Base-by-base conservation (phyloP, 2,113 vertebrate genomes). In the Scomber scombrus region DNA sequence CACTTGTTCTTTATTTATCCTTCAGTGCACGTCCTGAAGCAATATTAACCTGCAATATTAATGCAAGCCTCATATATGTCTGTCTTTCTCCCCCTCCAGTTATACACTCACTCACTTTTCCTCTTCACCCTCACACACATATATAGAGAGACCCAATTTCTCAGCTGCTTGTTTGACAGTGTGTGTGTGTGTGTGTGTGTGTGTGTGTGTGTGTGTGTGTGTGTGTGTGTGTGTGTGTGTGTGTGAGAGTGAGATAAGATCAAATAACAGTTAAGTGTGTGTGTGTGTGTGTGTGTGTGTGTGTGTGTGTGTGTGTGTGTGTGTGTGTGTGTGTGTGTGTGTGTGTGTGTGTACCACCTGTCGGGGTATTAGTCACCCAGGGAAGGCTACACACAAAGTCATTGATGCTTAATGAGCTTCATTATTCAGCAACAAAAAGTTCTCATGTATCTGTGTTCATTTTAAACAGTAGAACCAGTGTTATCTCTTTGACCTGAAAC, bases 341-440 rank as follows among this genome's bases (percentile, higher is more conserved):
- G 40, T 60, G 34, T 87, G 77, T 4, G 76, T 85, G 73, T 55
- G 58, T 26, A 62, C 68, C 89, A 87, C 76, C 85, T 88, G 91
- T 83, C 80, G 46, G 74, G 64, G 86, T 85, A 71, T 89, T 85
- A 81, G 55, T 86, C 83, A 86, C 58, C 51, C 54, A 66, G 60
- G 18, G 23, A 70, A 21, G 67, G 52, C 69, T 46, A 45, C 19
- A 47, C 69, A 47, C 69, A 50, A 18, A 74, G 55, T 16, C 52
- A 60, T 8, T 60, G 80, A 51, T 51, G 34, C 80, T 76, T 68
- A 76, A 72, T 67, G 60, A 86, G 70, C 23, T 88, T 82, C 62
- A 82, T 87, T 83, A 65, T 81, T 78, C 49, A 86, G 46, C 55
- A 75, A 40, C 81, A 75, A 74, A 68, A 67, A 14, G 56, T 71